A percentile compares a stretch with the other conserved stretches of the same genome.
Conservation (phyloP, 2,888 invertebrate genomes). For the Rotaria magnacalcarata region DNA sequence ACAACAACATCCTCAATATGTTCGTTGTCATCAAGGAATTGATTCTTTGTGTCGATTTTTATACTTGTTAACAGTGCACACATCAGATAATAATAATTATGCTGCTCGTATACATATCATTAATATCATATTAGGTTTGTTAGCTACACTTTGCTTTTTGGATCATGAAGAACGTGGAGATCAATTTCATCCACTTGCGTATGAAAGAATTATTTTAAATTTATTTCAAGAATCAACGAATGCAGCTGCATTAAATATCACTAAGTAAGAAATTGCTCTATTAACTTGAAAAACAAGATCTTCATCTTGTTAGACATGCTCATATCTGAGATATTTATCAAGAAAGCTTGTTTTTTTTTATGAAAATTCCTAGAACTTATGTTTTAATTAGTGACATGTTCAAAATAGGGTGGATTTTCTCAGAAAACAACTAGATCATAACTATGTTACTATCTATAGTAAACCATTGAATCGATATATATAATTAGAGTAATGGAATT, state of each 20-base stretch:
- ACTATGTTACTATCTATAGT: no score
- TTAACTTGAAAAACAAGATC: no score
- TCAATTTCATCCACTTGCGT: conserved; percentile 56
- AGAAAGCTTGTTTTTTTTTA: no score
- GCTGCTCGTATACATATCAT: conserved; percentile 8
- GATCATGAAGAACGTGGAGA: conserved; percentile 31
- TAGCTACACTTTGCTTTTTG: background rate
- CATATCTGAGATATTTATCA: no score
- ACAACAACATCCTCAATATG: conserved; percentile 26
- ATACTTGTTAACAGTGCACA: background rate
- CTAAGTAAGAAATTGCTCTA: background rate
- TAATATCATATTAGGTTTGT: conserved; percentile 16
- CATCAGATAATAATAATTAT: conserved; percentile 19
- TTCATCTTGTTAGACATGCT: no score
- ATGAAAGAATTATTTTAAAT: conserved; percentile 91
- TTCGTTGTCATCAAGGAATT: conserved; percentile 31
- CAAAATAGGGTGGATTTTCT: no score
- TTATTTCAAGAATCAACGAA: conserved; percentile 78
- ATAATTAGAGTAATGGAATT: no score
- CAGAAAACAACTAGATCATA: no score
- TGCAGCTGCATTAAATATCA: background rate
- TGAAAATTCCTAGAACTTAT: no score
- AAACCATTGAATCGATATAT: no score
- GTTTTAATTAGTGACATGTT: no score
- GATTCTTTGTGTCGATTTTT: conserved; percentile 23